phyloP scores from a whole-genome alignment of 2,113 vertebrate species.

The Murina feae region DNA sequence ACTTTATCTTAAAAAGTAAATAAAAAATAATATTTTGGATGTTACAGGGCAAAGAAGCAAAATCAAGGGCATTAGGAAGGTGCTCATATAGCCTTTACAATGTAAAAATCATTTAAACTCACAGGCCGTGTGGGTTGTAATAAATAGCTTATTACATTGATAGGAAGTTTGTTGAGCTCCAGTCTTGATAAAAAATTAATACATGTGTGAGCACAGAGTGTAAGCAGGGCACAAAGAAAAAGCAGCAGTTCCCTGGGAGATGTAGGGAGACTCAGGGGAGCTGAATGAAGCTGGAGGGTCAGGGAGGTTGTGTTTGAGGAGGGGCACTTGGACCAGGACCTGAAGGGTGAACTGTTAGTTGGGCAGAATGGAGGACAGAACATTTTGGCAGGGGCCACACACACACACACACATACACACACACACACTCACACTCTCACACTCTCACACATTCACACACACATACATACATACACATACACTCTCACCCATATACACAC shows the following conservation, averaged over 20 bases:
- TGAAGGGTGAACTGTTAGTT: background rate
- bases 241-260: background rate
- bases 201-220: background rate
- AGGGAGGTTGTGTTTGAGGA: background rate
- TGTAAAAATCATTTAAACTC: background rate
- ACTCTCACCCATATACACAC: background rate
- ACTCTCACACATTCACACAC: background rate
- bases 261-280: background rate
- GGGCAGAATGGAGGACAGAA: background rate
- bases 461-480: background rate
- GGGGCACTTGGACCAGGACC: background rate
- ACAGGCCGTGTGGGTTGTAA: background rate
- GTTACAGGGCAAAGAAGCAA: background rate
- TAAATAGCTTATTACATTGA: background rate
- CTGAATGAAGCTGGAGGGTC: background rate
- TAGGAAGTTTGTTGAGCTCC: background rate
- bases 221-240: background rate
- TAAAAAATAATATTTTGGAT: background rate
- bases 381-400: background rate
- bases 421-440: background rate
- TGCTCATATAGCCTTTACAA: background rate
- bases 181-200: background rate
- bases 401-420: background rate
- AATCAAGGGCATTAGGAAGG: background rate
- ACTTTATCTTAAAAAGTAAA: background rate